These are phyloP conservation scores for Onychomys leucogaster DNA, from an alignment of 2,797 vertebrate genomes.

Conservation along the genomic window DNA sequence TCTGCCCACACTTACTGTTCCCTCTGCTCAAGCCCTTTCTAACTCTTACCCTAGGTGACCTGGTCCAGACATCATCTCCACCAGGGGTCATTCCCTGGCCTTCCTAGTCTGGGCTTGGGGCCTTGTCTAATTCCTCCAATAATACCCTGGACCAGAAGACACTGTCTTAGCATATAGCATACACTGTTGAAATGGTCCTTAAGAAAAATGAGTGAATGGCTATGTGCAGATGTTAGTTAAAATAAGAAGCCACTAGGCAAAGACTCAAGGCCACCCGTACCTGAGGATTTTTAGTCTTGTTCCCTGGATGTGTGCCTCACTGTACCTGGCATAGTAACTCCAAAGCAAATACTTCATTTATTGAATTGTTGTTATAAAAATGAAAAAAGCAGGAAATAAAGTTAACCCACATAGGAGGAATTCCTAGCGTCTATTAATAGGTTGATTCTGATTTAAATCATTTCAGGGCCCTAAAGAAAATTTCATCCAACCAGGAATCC, in stretches of 20 bases:
- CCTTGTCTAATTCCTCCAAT: neutral
- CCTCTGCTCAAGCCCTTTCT: neutral
- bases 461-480: constrained; percentile 54
- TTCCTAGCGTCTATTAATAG: neutral
- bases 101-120: neutral
- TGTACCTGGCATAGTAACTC: neutral
- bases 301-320: neutral
- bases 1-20: neutral
- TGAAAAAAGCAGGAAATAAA: constrained; percentile 35
- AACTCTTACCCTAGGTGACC: neutral
- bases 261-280: neutral
- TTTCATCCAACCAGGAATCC: constrained; percentile 26
- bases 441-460: constrained; percentile 54
- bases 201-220: neutral
- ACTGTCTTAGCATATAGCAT: neutral
- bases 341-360: constrained; percentile 40
- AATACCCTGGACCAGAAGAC: neutral
- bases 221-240: constrained; percentile 12
- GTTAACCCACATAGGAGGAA: constrained; percentile 27
- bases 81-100: neutral
- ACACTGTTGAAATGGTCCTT: neutral
- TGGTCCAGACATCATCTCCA: neutral
- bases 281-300: constrained; percentile 24
- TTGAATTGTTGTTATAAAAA: constrained; percentile 14
- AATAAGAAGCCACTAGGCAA: neutral